A percentile compares a stretch with the other conserved stretches of the same genome.
Evolutionary conservation across 2,888 invertebrate genomes (phyloP).

Genomic region (Monopis laevigella): DNA sequence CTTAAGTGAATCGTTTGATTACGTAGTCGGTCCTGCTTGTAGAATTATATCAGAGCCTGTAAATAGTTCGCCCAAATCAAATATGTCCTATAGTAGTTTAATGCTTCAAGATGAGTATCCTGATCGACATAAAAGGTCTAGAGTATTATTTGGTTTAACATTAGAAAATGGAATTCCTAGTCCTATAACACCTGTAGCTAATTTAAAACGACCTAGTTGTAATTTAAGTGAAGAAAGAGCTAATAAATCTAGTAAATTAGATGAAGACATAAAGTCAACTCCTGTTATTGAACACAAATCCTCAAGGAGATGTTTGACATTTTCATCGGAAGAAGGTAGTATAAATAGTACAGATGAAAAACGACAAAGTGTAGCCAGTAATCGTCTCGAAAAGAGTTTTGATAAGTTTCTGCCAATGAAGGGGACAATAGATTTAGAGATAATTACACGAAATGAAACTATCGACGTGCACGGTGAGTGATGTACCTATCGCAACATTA

Average conservation of each 20-base stretch:
- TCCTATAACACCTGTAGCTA: conserved; percentile 55
- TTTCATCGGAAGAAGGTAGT: conserved; percentile 63
- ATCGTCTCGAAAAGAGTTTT: conserved; percentile 41
- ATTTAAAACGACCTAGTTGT: conserved; percentile 48
- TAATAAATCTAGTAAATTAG: conserved; percentile 59
- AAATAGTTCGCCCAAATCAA: conserved; percentile 35
- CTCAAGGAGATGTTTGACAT: conserved; percentile 66
- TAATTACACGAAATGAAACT: conserved; percentile 62
- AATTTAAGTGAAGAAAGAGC: conserved; percentile 52
- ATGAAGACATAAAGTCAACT: conserved; percentile 51
- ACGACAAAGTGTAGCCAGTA: conserved; percentile 60
- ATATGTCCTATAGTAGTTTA: conserved; percentile 52
- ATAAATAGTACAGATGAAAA: conserved; percentile 63
- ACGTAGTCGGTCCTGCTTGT: conserved; percentile 25
- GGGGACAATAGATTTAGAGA: conserved; percentile 73
- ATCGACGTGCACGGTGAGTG: conserved; percentile 78
- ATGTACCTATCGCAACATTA: conserved; percentile 47
- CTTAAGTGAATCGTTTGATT: conserved; percentile 33
- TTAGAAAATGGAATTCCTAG: conserved; percentile 61
- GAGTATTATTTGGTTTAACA: conserved; percentile 52
- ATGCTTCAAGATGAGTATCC: conserved; percentile 33
- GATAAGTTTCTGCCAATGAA: conserved; percentile 46
- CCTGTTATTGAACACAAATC: conserved; percentile 58
- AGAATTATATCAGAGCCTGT: conserved; percentile 24
- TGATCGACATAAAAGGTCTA: conserved; percentile 30